These are phyloP conservation scores for Pachyramphus minor DNA, from an alignment of 2,113 vertebrate species.

Conservation along the genomic window DNA sequence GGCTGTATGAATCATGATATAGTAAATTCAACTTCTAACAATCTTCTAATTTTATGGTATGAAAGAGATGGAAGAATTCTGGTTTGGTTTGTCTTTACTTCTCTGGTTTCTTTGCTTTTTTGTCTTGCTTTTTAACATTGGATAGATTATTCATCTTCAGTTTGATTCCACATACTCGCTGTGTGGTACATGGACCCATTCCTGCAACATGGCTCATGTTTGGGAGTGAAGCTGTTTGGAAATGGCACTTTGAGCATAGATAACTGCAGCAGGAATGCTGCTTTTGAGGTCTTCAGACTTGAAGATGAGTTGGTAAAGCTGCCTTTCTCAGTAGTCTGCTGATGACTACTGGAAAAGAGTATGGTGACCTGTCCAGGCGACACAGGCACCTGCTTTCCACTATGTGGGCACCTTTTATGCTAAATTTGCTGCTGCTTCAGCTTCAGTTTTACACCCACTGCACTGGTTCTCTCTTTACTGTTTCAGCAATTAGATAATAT, in stretches of 20 bases:
- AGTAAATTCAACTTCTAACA: background rate
- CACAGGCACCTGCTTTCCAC: background rate
- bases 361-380: background rate
- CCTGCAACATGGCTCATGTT: background rate
- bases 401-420: background rate
- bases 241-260: background rate
- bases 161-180: background rate
- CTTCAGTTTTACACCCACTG: background rate
- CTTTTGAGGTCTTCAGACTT: background rate
- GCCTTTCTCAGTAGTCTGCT: background rate
- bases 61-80: background rate
- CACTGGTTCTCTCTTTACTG: background rate
- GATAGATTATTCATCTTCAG: background rate
- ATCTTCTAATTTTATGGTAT: background rate
- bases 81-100: background rate
- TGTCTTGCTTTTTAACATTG: background rate
- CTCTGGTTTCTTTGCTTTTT: background rate
- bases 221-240: background rate
- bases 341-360: background rate
- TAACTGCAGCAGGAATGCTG: background rate
- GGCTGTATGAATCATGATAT: background rate
- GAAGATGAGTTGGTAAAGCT: background rate
- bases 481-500: background rate
- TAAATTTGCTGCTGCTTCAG: background rate
- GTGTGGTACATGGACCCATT: background rate